Percentiles rank a stretch among this genome's conserved stretches.
phyloP scores from a whole-genome alignment of 2,113 vertebrate species.

The Stercorarius parasiticus region DNA sequence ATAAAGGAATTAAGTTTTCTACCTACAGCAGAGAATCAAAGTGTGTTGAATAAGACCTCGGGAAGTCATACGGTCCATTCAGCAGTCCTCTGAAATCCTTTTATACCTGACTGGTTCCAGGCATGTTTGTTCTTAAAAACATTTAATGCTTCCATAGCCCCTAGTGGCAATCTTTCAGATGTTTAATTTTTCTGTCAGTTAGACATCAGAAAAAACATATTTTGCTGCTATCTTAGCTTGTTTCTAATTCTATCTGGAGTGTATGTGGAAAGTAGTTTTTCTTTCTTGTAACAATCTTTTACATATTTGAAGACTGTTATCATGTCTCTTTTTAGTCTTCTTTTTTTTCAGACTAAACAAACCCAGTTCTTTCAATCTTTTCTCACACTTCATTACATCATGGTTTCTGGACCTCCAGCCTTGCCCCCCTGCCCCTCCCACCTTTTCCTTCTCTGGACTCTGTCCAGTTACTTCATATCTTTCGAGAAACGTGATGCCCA shows the following conservation, averaged over 20 bases:
- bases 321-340: conserved; percentile 26
- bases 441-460: not conserved
- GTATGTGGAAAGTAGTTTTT: conserved; percentile 21
- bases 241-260: conserved; percentile 9
- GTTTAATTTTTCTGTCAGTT: not conserved
- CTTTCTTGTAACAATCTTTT: conserved; percentile 26
- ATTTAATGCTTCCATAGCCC: not conserved
- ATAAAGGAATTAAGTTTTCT: not conserved
- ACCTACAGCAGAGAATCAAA: not conserved
- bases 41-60: not conserved
- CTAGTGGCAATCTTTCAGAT: not conserved
- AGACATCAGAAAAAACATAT: not conserved
- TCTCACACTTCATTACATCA: not conserved
- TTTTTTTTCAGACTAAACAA: conserved; percentile 64
- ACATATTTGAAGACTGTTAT: conserved; percentile 52
- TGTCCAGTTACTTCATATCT: conserved; percentile 10
- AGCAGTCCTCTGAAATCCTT: not conserved
- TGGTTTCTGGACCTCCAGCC: conserved; percentile 19
- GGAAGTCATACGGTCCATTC: not conserved
- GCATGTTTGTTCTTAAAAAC: conserved; percentile 4
- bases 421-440: no score
- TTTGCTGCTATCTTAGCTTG: not conserved
- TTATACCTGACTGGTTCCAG: not conserved
- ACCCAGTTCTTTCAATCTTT: conserved; percentile 52
- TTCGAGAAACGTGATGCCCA: conserved; percentile 3